A percentile compares a stretch with the other conserved stretches of the same genome.
phyloP scores from a whole-genome alignment of 2,888 invertebrate genomes.

The Bombyx huttoni region DNA sequence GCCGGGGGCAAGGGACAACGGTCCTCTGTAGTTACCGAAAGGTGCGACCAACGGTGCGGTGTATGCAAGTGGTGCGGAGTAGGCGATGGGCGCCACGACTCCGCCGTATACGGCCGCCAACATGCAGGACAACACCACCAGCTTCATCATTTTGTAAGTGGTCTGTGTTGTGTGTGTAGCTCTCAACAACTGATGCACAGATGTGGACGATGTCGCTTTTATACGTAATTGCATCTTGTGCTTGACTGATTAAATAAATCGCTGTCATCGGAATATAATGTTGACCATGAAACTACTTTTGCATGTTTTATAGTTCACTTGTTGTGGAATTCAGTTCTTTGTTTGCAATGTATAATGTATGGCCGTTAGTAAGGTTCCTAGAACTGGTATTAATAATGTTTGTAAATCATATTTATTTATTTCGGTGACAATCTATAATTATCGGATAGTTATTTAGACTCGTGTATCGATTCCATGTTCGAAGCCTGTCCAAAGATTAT shows the following conservation, averaged over 20 bases:
- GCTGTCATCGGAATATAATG: constrained; percentile 38
- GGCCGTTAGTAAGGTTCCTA: too few relatives aligned
- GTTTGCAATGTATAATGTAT: neutral
- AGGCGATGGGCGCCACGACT: constrained; percentile 10
- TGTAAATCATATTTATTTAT: too few relatives aligned
- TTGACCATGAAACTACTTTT: constrained; percentile 51
- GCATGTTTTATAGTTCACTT: neutral
- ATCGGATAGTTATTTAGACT: too few relatives aligned
- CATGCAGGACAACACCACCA: constrained; percentile 76
- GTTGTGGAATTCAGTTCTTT: neutral
- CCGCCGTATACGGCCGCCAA: constrained; percentile 69
- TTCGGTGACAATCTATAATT: too few relatives aligned
- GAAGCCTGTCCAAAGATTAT: too few relatives aligned
- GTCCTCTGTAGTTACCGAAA: constrained; percentile 41
- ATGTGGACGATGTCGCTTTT: constrained; percentile 25
- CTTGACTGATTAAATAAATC: constrained; percentile 13
- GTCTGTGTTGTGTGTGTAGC: constrained; percentile 51
- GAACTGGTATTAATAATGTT: too few relatives aligned
- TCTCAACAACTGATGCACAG: constrained; percentile 45
- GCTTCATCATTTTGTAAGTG: constrained; percentile 60
- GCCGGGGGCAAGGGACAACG: constrained; percentile 54
- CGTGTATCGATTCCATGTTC: too few relatives aligned
- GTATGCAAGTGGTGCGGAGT: constrained; percentile 13
- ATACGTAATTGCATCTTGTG: constrained; percentile 32
- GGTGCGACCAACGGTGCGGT: constrained; percentile 6